Conservation (phyloP, 2,113 vertebrate genomes). For the Sylvietta virens region DNA sequence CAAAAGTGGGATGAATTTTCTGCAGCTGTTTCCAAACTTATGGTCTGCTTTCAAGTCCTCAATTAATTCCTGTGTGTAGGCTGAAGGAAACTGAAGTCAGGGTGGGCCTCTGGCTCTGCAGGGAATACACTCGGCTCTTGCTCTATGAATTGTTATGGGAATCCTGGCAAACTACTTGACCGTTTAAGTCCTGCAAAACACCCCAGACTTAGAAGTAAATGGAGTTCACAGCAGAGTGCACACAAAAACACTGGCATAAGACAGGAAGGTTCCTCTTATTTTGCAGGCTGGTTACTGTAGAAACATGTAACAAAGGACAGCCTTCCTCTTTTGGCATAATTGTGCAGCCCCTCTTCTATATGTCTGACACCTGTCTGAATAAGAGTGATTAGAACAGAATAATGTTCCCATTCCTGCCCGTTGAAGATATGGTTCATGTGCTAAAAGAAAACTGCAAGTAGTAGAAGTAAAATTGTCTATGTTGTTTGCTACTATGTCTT, state of each 20-base stretch:
- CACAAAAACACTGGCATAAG: slow-evolving; percentile 80
- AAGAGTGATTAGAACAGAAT: slow-evolving; percentile 75
- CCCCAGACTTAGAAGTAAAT: slow-evolving; percentile 73
- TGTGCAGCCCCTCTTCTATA: slow-evolving; percentile 78
- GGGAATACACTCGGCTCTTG: slow-evolving; percentile 53
- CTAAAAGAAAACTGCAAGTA: slow-evolving; percentile 59
- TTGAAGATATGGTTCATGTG: slow-evolving; percentile 63
- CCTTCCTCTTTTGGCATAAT: slow-evolving; percentile 82
- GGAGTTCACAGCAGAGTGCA: slow-evolving; percentile 76
- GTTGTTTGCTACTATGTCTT: slow-evolving; percentile 77
- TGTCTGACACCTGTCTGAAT: slow-evolving; percentile 78
- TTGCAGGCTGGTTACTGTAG: slow-evolving; percentile 80
- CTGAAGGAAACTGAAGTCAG: slow-evolving; percentile 58
- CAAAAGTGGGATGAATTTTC: slow-evolving; percentile 49
- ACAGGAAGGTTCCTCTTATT: slow-evolving; percentile 78
- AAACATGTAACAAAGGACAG: slow-evolving; percentile 85
- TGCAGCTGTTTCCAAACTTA: slow-evolving; percentile 68
- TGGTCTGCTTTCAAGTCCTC: slow-evolving; percentile 68
- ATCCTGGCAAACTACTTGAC: slow-evolving; percentile 68
- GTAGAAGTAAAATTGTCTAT: slow-evolving; percentile 71
- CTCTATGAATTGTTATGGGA: slow-evolving; percentile 69
- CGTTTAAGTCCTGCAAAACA: slow-evolving; percentile 60
- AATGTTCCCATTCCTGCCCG: slow-evolving; percentile 63
- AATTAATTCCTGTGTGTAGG: slow-evolving; percentile 66
- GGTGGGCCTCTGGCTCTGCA: slow-evolving; percentile 68